phyloP scores from a whole-genome alignment of 2,888 invertebrate species.

The Sisyra terminalis region DNA sequence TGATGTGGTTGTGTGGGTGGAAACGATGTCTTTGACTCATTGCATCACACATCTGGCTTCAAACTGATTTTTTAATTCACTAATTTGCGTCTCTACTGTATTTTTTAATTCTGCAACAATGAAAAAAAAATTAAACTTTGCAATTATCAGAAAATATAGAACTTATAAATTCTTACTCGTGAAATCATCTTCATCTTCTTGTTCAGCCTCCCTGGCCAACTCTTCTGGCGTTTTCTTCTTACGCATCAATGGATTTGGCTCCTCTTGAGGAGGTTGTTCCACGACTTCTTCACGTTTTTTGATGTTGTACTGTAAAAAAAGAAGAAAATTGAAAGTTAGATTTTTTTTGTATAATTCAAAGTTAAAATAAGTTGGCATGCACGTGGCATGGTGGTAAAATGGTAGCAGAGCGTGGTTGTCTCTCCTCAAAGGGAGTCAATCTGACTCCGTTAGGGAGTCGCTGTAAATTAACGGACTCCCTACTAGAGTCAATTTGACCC shows the following conservation, averaged over 20 bases:
- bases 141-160: constrained; percentile 1
- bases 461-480: constrained; percentile 81
- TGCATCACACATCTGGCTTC: constrained; percentile 94
- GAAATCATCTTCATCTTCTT: constrained; percentile 89
- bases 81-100: constrained; percentile 93
- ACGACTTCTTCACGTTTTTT: constrained; percentile 93
- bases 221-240: constrained; percentile 99
- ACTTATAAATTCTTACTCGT: constrained; percentile 54
- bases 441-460: constrained; percentile 97
- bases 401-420: background rate
- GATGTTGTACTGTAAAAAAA: constrained; percentile 79
- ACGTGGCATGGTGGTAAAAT: too few relatives aligned
- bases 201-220: constrained; percentile 89
- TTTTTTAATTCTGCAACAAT: constrained; percentile 87
- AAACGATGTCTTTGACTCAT: constrained; percentile 39
- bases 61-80: constrained; percentile 89
- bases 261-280: constrained; percentile 67
- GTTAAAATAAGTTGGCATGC: too few relatives aligned
- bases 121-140: too few relatives aligned
- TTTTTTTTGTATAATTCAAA: background rate
- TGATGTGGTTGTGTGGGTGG: constrained; percentile 21
- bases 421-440: constrained; percentile 78
- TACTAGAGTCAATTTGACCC: constrained; percentile 98
- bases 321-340: constrained; percentile 1
- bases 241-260: constrained; percentile 88